A percentile compares a stretch with the other conserved stretches of the same genome.
Evolutionary conservation across 2,113 vertebrate genomes (phyloP).

Genomic region (Rostratula benghalensis): DNA sequence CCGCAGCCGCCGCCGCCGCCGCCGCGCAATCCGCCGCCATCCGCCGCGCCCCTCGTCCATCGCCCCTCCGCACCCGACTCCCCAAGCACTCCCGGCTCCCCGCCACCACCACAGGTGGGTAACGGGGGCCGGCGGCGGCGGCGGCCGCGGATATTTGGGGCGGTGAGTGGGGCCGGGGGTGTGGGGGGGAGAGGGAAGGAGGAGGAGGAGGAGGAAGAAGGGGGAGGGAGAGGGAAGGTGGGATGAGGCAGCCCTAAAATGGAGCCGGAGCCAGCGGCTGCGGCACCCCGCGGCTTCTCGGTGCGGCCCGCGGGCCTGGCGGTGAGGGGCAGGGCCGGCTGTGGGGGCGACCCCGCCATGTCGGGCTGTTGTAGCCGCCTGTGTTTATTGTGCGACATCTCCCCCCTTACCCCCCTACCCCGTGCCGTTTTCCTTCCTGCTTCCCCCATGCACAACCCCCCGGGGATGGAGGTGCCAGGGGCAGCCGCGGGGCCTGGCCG

Average conservation of each 20-base stretch:
- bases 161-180: too few species aligned
- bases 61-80: slow-evolving; percentile 42
- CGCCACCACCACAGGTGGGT: slow-evolving; percentile 72
- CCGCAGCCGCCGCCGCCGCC: slow-evolving; percentile 23
- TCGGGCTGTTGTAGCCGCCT: background rate
- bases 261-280: too few species aligned
- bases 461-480: background rate
- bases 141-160: too few species aligned
- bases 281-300: too few species aligned
- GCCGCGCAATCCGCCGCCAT: slow-evolving; percentile 74
- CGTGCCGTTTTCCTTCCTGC: too few species aligned
- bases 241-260: too few species aligned
- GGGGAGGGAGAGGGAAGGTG: too few species aligned
- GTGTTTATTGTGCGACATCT: background rate
- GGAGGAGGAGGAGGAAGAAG: too few species aligned
- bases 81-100: slow-evolving; percentile 61
- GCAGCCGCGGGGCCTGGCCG: background rate
- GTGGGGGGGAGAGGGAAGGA: too few species aligned
- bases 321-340: background rate
- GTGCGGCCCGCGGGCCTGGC: background rate
- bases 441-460: background rate
- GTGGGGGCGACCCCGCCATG: background rate
- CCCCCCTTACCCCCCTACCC: too few species aligned
- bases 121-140: background rate
- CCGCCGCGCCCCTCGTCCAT: slow-evolving; percentile 50